These are phyloP conservation scores for fruit fly (Drosophila melanogaster) DNA, from an alignment of 1,140 invertebrate species.

Conservation along the genomic window DNA sequence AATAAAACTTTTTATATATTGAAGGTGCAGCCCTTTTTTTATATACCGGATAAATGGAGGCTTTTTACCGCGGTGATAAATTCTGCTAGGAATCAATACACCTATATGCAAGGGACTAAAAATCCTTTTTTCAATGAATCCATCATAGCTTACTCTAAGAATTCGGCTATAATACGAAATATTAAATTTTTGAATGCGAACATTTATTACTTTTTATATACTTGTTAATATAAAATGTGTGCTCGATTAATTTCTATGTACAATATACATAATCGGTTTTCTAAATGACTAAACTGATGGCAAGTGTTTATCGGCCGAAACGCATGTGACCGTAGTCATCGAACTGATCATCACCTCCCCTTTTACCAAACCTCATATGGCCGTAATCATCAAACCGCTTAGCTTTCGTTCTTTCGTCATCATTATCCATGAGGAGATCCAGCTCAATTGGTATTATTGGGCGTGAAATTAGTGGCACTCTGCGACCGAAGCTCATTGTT, in stretches of 20 bases:
- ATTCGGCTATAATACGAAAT: neutral
- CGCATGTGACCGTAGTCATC: conserved; percentile 89
- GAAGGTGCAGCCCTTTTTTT: too few species aligned
- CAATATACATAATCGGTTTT: neutral
- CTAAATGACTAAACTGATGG: neutral
- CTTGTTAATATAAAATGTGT: neutral
- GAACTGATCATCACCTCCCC: conserved; percentile 85
- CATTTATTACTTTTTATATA: neutral
- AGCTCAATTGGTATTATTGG: conserved; percentile 62
- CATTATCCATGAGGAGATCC: conserved; percentile 85
- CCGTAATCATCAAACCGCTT: conserved; percentile 88
- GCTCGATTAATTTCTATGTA: neutral
- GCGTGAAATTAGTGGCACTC: conserved; percentile 42
- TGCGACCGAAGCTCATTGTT: conserved; percentile 21
- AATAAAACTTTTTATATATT: too few species aligned
- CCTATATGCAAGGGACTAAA: too few species aligned
- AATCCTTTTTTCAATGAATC: too few species aligned
- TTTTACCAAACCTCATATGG: conserved; percentile 87
- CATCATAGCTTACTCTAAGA: too few species aligned
- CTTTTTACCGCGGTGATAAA: too few species aligned
- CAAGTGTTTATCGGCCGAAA: conserved; percentile 84
- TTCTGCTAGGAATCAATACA: too few species aligned
- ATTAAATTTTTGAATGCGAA: conserved; percentile 3
- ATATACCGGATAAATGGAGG: too few species aligned
- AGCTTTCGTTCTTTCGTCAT: conserved; percentile 85